Evolutionary conservation across 2,888 invertebrate genomes (phyloP), one percentile per base, ranked within the genome.

Genomic region (Sminthurides aquaticus): DNA sequence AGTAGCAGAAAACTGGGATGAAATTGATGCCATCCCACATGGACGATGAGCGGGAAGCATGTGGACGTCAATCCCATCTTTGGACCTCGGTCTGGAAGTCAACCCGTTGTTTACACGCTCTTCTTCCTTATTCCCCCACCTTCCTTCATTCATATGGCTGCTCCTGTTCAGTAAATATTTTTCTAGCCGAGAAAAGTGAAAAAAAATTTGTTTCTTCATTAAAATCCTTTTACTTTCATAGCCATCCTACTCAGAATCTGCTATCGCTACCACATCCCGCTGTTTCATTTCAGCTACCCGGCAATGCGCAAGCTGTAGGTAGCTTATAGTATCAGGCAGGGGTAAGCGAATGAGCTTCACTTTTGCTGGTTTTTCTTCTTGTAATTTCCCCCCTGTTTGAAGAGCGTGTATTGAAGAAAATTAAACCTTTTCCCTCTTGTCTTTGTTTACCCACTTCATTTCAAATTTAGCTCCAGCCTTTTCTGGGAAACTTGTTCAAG

Each of bases 161-260:
- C n/a, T n/a, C n/a, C n/a, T n/a, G 43, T 34, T 34, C 43, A 11
- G 43, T 34, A 34, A 34, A 61, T 54, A 26, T 54, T 52, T 34
- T 61, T 61, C 61, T 52, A 61, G 28, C n/a, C 20, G 54, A 61
- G 54, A 61, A 61, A 61, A 20, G 49, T 61, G 52, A 27, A 54
- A n/a, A n/a, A 34, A 34, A 54, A 61, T 61, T 61, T 61, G 29
- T 61, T 52, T 61, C 54, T 61, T 54, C 54, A 54, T 61, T 54
- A 61, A 61, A 61, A 61, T 5, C 29, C 28, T 54, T 61, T 54
- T 28, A 22, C 60, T 49, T 49, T n/a, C n/a, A n/a, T n/a, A n/a
- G n/a, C n/a, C n/a, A n/a, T n/a, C n/a, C n/a, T n/a, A n/a, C n/a
- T n/a, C n/a, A n/a, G n/a, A n/a, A n/a, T n/a, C n/a, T n/a, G n/a